Conservation (phyloP, 2,797 vertebrate genomes). For the Phalanger gymnotis region DNA sequence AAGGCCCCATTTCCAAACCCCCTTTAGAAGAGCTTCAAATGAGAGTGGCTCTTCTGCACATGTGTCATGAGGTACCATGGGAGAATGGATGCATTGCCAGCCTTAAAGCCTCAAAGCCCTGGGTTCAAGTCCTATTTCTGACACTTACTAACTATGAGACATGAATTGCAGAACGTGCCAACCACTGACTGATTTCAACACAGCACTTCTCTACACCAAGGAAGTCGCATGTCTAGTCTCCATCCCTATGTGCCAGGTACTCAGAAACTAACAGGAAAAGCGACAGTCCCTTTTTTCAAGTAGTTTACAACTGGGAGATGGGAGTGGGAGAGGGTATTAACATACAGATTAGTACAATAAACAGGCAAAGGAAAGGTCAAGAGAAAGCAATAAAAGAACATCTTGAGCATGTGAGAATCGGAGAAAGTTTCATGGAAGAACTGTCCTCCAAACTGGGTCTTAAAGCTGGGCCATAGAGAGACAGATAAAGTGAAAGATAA, state of each 20-base stretch:
- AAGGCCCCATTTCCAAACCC: slow-evolving; percentile 53
- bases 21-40: slow-evolving; percentile 47
- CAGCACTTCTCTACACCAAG: no score
- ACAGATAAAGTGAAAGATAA: background rate
- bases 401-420: background rate
- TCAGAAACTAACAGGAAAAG: no score
- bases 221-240: no score
- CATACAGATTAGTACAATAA: no score
- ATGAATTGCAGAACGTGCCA: background rate
- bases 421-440: background rate
- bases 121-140: background rate
- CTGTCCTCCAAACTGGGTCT: background rate
- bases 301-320: no score
- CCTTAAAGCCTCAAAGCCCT: background rate
- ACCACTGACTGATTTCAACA: background rate
- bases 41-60: background rate
- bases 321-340: no score
- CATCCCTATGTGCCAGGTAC: no score
- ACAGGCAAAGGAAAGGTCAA: no score
- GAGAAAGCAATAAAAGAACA: background rate
- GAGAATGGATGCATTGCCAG: background rate
- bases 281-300: no score
- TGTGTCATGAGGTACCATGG: background rate
- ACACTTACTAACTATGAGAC: background rate
- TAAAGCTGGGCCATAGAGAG: no score